Percentiles rank a stretch among this genome's conserved stretches.
Conservation (phyloP, 2,888 invertebrate genomes). For the Hirudinaria manillensis region DNA sequence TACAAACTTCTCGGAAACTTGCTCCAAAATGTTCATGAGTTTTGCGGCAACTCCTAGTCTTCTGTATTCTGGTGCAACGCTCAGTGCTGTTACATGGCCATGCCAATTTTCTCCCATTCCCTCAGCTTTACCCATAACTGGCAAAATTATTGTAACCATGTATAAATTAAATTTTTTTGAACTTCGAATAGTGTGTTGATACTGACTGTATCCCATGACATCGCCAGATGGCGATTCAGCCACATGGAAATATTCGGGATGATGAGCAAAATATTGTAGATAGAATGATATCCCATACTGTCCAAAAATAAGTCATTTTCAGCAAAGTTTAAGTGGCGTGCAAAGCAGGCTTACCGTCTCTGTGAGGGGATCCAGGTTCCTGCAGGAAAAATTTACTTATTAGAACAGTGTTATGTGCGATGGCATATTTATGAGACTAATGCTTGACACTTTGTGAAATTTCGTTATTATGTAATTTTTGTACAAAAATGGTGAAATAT, state of each 20-base stretch:
- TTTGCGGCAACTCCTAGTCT: conserved; percentile 84
- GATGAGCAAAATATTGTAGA: conserved; percentile 91
- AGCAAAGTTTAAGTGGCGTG: background rate
- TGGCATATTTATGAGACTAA: too few species aligned
- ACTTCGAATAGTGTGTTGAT: background rate
- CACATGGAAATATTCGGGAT: conserved; percentile 97
- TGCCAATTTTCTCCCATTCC: conserved; percentile 94
- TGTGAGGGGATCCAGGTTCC: conserved; percentile 91
- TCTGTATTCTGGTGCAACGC: conserved; percentile 88
- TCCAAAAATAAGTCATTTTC: background rate
- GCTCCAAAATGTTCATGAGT: conserved; percentile 88
- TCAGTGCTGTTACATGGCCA: conserved; percentile 95
- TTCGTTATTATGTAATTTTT: too few species aligned
- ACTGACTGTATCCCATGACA: conserved; percentile 97
- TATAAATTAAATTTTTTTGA: background rate
- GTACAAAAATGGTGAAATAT: too few species aligned
- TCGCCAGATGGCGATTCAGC: conserved; percentile 91
- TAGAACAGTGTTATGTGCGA: too few species aligned
- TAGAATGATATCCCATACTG: conserved; percentile 68
- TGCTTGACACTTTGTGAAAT: too few species aligned
- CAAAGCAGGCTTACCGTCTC: conserved; percentile 68
- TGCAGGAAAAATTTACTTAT: conserved; percentile 55
- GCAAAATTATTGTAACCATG: background rate
- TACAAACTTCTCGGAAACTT: conserved; percentile 77
- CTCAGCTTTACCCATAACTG: conserved; percentile 98